phyloP scores from a whole-genome alignment of 2,113 vertebrate genomes.

The Zosterops lateralis region DNA sequence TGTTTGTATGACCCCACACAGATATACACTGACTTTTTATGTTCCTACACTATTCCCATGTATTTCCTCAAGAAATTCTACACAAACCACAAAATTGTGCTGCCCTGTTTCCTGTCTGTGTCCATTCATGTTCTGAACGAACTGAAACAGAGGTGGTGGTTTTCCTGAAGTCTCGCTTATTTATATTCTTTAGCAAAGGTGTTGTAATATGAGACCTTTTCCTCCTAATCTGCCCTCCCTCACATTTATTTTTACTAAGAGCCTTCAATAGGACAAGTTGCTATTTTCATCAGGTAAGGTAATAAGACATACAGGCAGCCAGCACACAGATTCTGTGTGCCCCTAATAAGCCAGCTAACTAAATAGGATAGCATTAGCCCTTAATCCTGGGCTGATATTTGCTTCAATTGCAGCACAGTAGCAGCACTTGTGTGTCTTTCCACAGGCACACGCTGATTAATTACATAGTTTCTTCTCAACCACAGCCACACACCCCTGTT shows the following conservation, averaged over 20 bases:
- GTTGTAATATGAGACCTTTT: background rate
- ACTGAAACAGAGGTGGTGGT: background rate
- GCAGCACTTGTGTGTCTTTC: background rate
- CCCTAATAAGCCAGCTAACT: background rate
- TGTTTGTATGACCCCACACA: background rate
- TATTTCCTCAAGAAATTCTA: background rate
- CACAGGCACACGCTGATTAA: background rate
- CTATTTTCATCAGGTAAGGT: background rate
- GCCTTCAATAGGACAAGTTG: background rate
- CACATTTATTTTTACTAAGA: background rate
- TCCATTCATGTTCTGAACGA: background rate
- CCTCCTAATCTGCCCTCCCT: background rate
- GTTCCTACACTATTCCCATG: background rate
- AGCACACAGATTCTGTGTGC: background rate
- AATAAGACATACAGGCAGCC: background rate
- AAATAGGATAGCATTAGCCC: background rate
- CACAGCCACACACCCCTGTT: background rate
- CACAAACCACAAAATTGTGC: background rate
- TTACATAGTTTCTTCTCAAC: background rate
- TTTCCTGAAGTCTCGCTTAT: background rate
- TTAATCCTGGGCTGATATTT: background rate
- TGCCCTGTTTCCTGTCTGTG: background rate
- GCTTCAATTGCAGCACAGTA: background rate
- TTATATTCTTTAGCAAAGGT: background rate
- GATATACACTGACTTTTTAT: no score